phyloP scores from a whole-genome alignment of 2,888 invertebrate genomes.

The Mactromeris polynyma region DNA sequence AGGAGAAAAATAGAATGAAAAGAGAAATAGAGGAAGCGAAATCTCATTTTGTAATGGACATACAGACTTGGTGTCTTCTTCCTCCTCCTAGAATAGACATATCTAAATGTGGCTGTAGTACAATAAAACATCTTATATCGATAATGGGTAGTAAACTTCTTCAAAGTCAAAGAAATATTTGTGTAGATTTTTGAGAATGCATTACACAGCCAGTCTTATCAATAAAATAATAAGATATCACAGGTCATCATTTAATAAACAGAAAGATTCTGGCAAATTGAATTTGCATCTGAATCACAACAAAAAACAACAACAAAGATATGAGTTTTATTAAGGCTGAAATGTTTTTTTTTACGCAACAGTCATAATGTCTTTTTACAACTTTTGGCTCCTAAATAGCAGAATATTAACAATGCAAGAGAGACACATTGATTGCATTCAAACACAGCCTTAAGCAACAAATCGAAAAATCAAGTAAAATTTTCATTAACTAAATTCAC shows the following conservation, averaged over 20 bases:
- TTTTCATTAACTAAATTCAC: background rate
- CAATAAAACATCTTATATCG: background rate
- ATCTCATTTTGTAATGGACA: slow-evolving; percentile 6
- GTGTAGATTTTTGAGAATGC: background rate
- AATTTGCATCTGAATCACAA: background rate
- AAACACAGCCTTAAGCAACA: background rate
- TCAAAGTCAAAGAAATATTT: background rate
- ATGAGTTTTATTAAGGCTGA: background rate
- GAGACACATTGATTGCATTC: background rate
- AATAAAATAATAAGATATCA: background rate
- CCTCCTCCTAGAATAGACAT: background rate
- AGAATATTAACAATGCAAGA: background rate
- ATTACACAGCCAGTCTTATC: background rate
- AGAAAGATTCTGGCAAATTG: background rate
- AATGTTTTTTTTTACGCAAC: background rate
- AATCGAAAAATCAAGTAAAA: background rate
- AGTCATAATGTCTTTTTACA: background rate
- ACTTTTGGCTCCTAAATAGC: background rate
- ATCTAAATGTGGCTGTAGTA: background rate
- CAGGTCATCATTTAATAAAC: background rate
- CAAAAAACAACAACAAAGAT: background rate
- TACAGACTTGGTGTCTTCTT: background rate
- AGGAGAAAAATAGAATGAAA: background rate
- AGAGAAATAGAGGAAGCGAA: background rate
- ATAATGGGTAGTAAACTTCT: background rate